Base-by-base conservation (phyloP, 2,888 invertebrate species). In the Syrista parreyssii region DNA sequence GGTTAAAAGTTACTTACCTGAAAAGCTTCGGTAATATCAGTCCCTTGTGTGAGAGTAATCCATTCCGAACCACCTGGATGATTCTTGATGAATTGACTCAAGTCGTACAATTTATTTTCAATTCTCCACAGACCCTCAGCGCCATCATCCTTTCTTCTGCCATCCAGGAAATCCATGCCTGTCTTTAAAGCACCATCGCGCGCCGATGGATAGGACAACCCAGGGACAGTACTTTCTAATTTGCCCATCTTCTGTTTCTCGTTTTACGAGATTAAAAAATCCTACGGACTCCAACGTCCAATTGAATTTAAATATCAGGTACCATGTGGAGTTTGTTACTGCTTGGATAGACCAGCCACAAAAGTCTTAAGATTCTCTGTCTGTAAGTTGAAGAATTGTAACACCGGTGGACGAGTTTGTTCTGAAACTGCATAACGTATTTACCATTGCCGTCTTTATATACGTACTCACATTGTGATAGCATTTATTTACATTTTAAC, bases 11-110 rank as follows among this genome's bases (percentile, higher is more conserved):
- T 31, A 35, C 32, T 79, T 78, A 91, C 91, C 92, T 96, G 96
- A 86, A 96, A 97, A 11, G 95, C 94, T 92, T 97, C 96, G 0
- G 96, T 96, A 79, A 97, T 96, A 85, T 97, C 96, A 1, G 95
- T 95, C 0, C 96, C 96, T 93, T 95, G 94, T 1, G 95, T 94
- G 74, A 95, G 91, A 68, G 92, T 91, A 75, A 97, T 87, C 97
- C 97, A 97, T 88, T 95, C 95, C 0, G 92, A 86, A 1, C 98
- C 97, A 68, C 98, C 98, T 0, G 98, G 99, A 93, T 99, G 99
- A 73, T 92, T 93, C 4, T 94, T 91, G 9, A 96, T 92, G 89
- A 98, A 99, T 32, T 94, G 93, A 0, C 95, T 94, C 34, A 99
- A 93, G 91, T 99, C 97, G 90, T 98, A 99, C 33, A 99, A 92